phyloP scores from a whole-genome alignment of 2,888 invertebrate genomes.

The Abrostola triplasia region DNA sequence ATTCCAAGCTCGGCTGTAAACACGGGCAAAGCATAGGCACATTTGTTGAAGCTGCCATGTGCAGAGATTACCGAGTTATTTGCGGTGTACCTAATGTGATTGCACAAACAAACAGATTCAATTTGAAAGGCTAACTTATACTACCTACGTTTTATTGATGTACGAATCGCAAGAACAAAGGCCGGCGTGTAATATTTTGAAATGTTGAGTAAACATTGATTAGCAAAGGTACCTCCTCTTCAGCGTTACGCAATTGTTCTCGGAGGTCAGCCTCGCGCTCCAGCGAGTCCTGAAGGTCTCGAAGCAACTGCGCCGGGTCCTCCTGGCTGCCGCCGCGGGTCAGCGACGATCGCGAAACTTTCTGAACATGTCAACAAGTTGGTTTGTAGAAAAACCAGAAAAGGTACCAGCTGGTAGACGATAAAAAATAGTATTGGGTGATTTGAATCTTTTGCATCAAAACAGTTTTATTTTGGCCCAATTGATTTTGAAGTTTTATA shows the following conservation, averaged over 20 bases:
- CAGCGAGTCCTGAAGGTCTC: conserved; percentile 96
- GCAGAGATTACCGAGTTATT: conserved; percentile 27
- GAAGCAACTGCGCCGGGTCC: conserved; percentile 93
- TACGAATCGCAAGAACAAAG: conserved; percentile 13
- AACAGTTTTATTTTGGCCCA: too few species aligned
- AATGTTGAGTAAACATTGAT: not conserved
- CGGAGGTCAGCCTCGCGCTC: conserved; percentile 97
- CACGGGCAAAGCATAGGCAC: conserved; percentile 24
- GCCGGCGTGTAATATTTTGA: conserved; percentile 3
- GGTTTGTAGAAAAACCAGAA: not conserved
- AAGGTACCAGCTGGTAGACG: not conserved
- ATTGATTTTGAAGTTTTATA: too few species aligned
- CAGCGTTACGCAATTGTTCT: conserved; percentile 97
- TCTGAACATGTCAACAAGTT: conserved; percentile 67
- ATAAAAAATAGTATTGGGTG: not conserved
- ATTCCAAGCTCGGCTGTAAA: conserved; percentile 40
- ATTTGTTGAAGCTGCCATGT: conserved; percentile 22
- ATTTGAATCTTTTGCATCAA: too few species aligned
- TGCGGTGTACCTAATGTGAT: conserved; percentile 23
- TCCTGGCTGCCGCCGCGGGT: conserved; percentile 94
- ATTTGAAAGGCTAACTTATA: conserved; percentile 10
- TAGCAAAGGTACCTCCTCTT: conserved; percentile 93
- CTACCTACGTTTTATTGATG: conserved; percentile 7
- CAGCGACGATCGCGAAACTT: conserved; percentile 92
- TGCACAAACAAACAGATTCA: conserved; percentile 11